These are phyloP conservation scores for Xenotilapia leptura DNA, from an alignment of 2,113 vertebrate genomes.

Conservation along the genomic window DNA sequence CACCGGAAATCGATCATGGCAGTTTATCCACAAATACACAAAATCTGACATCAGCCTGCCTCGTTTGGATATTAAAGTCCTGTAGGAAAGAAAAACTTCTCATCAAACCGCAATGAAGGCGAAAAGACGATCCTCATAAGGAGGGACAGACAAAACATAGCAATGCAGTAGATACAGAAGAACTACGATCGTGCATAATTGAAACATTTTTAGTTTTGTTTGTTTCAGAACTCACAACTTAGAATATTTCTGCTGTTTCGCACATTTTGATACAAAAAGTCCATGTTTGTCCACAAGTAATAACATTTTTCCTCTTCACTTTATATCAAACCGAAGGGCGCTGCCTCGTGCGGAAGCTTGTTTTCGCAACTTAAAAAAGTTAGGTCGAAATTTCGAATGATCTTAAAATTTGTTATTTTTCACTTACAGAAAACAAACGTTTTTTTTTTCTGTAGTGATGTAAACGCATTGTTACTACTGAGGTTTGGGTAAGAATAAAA, in stretches of 20 bases:
- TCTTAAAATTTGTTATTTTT: background rate
- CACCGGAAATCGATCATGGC: background rate
- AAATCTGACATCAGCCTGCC: background rate
- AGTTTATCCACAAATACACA: background rate
- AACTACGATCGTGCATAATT: background rate
- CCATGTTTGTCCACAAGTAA: background rate
- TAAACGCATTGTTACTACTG: background rate
- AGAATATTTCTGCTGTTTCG: background rate
- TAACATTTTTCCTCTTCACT: background rate
- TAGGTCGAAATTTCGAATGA: background rate
- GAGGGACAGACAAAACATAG: background rate
- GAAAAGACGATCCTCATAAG: background rate
- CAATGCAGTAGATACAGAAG: background rate
- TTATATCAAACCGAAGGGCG: background rate
- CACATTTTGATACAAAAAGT: background rate
- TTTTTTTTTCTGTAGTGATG: background rate
- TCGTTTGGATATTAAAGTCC: background rate
- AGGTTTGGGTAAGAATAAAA: background rate
- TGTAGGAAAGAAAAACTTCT: background rate
- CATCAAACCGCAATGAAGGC: conserved; percentile 14
- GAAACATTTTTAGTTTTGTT: background rate
- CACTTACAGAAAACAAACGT: background rate
- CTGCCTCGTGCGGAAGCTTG: background rate
- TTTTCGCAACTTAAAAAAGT: background rate
- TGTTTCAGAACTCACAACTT: background rate